Evolutionary conservation across 2,888 invertebrate species (phyloP).

Genomic region (Coelopa pilipes): DNA sequence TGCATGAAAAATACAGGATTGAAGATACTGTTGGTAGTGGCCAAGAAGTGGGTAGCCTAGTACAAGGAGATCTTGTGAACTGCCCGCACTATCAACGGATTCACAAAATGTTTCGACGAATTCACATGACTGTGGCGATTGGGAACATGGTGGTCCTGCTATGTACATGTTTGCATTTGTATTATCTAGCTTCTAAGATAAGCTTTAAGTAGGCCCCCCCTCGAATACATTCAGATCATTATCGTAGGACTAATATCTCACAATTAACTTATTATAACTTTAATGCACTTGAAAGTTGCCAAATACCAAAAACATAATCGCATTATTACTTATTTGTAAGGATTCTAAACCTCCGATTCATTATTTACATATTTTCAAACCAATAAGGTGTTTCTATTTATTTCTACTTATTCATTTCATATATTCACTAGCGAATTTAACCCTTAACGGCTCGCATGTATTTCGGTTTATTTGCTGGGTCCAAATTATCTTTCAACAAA

Average conservation of each 20-base stretch:
- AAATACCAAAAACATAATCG: slow-evolving; percentile 42
- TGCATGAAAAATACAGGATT: slow-evolving; percentile 79
- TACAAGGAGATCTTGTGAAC: slow-evolving; percentile 76
- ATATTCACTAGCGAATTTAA: neutral
- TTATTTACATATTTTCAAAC: neutral
- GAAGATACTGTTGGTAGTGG: slow-evolving; percentile 82
- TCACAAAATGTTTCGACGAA: slow-evolving; percentile 78
- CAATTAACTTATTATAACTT: neutral
- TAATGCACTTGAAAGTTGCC: slow-evolving; percentile 31
- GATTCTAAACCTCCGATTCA: neutral
- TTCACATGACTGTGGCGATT: slow-evolving; percentile 82
- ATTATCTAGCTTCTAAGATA: slow-evolving; percentile 72
- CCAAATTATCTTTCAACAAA: neutral
- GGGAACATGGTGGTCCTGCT: slow-evolving; percentile 80
- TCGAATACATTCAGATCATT: neutral
- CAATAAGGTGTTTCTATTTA: neutral
- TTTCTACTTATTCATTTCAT: neutral
- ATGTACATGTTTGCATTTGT: slow-evolving; percentile 75
- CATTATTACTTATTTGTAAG: slow-evolving; percentile 33
- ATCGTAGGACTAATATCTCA: neutral
- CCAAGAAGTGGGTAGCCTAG: slow-evolving; percentile 79
- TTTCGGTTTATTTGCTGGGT: too few relatives aligned
- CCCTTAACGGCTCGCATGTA: too few relatives aligned
- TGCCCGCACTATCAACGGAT: slow-evolving; percentile 84
- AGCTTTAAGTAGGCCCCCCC: slow-evolving; percentile 16